Evolutionary conservation across 2,888 invertebrate genomes (phyloP).

Genomic region (Agelastica alni): DNA sequence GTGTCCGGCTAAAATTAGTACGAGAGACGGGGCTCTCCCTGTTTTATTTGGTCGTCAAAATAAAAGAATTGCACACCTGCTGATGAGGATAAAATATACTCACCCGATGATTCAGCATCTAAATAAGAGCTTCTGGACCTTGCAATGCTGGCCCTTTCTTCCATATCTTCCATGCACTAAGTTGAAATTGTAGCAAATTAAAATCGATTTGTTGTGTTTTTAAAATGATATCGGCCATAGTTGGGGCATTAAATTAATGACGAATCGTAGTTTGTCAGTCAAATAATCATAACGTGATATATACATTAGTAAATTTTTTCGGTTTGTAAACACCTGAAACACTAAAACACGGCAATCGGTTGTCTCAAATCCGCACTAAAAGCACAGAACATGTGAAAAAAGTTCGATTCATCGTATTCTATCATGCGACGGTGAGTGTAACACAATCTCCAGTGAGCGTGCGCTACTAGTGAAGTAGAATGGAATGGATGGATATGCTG

Average conservation of each 20-base stretch:
- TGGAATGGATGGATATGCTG: conserved; percentile 19
- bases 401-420: conserved; percentile 30
- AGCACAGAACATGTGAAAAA: conserved; percentile 24
- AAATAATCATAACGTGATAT: conserved; percentile 22
- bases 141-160: conserved; percentile 44
- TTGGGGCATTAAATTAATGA: conserved; percentile 24
- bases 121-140: conserved; percentile 48
- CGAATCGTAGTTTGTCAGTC: conserved; percentile 20
- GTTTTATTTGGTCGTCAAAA: conserved; percentile 18
- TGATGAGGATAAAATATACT: conserved; percentile 24
- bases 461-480: conserved; percentile 23
- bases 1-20: conserved; percentile 10
- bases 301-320: conserved; percentile 15
- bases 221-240: conserved; percentile 61
- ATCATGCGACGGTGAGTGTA: conserved; percentile 24
- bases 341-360: conserved; percentile 19
- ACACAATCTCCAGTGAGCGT: conserved; percentile 23
- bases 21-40: not conserved
- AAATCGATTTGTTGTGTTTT: conserved; percentile 85
- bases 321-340: conserved; percentile 14
- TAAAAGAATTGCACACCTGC: conserved; percentile 14
- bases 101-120: conserved; percentile 48
- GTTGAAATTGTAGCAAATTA: conserved; percentile 79
- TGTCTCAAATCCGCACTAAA: conserved; percentile 22
- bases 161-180: conserved; percentile 77